Percentiles rank a stretch among this genome's conserved stretches.
Conservation (phyloP, 2,888 invertebrate species). For the Orthonevra nobilis region DNA sequence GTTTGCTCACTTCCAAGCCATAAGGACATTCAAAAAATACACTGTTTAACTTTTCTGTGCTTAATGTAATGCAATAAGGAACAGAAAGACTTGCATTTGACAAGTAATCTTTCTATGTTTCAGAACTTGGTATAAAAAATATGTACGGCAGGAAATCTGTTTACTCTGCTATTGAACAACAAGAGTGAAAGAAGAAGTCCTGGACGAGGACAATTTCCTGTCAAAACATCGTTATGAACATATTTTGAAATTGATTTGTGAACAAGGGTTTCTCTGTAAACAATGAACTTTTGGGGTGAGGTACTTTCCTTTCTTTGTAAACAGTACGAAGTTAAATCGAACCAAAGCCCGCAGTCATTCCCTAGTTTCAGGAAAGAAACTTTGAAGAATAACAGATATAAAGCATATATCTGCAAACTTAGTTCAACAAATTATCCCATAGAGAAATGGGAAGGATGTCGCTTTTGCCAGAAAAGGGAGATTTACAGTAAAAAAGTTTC, state of each 20-base stretch:
- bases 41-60: not conserved
- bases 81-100: conserved; percentile 42
- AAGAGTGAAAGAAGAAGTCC: conserved; percentile 11
- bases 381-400: conserved; percentile 42
- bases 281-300: conserved; percentile 35
- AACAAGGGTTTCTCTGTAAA: conserved; percentile 59
- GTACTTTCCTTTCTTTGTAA: conserved; percentile 37
- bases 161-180: conserved; percentile 55
- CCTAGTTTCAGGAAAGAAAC: conserved; percentile 4
- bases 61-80: conserved; percentile 10
- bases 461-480: conserved; percentile 18
- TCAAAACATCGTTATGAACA: conserved; percentile 65
- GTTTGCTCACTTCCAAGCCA: conserved; percentile 45
- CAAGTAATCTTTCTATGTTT: conserved; percentile 47
- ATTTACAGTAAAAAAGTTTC: conserved; percentile 49
- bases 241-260: conserved; percentile 63
- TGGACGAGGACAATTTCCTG: conserved; percentile 63
- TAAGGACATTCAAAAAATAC: not conserved
- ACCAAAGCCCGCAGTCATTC: conserved; percentile 44
- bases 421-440: conserved; percentile 61
- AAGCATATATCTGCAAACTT: conserved; percentile 53
- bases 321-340: conserved; percentile 65
- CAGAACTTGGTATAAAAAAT: conserved; percentile 12
- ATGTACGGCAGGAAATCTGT: conserved; percentile 15
- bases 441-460: conserved; percentile 44